Evolutionary conservation across 2,797 vertebrate genomes (phyloP), one percentile per base, ranked within the genome.

Genomic region (Pipistrellus nathusii): DNA sequence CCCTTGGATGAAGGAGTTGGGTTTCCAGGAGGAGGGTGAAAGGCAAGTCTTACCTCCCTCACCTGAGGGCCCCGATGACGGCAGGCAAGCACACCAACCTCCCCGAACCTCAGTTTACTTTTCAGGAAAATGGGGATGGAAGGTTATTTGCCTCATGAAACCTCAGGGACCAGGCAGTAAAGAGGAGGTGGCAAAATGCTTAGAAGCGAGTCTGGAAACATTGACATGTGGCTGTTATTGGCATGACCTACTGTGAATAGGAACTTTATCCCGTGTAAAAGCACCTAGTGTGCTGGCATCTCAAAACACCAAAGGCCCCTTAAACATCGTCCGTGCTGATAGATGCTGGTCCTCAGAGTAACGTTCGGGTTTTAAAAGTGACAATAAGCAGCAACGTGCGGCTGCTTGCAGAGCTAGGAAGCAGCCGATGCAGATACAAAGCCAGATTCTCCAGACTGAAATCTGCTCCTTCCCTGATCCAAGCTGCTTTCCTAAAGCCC

Each of bases 1-100:
- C 41, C 44, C 21, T 44, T 27, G 44, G 46, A 46, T 64, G 41
- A n/a, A 3, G 27, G 8, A 38, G 27, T 2, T 53, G 53, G 27
- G 30, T 38, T 44, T 48, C 57, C 13, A 21, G 10, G 25, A 71
- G 4, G 11, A 57, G 62, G 68, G 21, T 25, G 41, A 18, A 72
- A 81, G 35, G 7, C 30, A 17, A 27, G 17, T 35, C 9, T 71
- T 35, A 2, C 3, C n/a, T 77, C 12, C 0, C 2, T 38, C 25
- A 12, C 14, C 13, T n/a, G 32, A n/a, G 6, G 5, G 48, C 20
- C n/a, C 0, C 0, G 7, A 20, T 38, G 25, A 41, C 12, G 55
- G 9, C 5, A 48, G 27, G 13, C 48, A 68, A 32, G 46, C 32
- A 53, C 55, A 77, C 38, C 20, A 7, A 66, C 41, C 44, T 35